Evolutionary conservation across 92 coral and sea anemone species (phyloP), one percentile per base, ranked within the genome.

Genomic region (Epizoanthus ramosus): DNA sequence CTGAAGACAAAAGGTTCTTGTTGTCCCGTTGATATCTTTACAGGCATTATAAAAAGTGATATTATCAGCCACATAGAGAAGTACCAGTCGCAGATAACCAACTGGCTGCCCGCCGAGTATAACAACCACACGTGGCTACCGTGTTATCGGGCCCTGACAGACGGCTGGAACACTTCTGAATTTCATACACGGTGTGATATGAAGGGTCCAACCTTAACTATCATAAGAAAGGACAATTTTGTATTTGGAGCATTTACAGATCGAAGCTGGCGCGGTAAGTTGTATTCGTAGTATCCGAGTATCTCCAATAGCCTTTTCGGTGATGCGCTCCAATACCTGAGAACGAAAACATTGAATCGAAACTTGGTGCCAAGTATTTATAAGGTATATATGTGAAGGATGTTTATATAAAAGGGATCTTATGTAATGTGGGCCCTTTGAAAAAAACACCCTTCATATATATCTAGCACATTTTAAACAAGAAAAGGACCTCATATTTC

Each of bases 161-260:
- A 76, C 70, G 82, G 82, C 24, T 76, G 82, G 82, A 76, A n/a
- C 22, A 61, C 54, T 37, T 22, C 57, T 33, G 57, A 60, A 0
- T 76, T 76, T 24, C 63, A 76, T 57, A 19, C 65, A 39, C 21
- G 57, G 16, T 76, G 82, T 18, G 47, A 57, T 23, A 76, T 59
- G 82, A 76, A 61, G 58, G 82, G 82, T 8, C 82, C 82, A 10
- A 76, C 82, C 2, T 4, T 76, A 3, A 61, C 65, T 39, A 60
- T 76, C 37, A 76, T 76, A 18, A 39, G 70, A 43, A 76, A 61
- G 70, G 70, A 76, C 54, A 76, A 18, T 28, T 76, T 59, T 47
- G 57, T 76, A 37, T 60, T 76, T 76, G 82, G 82, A 76, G 82
- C 71, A 16, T 76, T 76, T 21, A 76, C 82, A 76, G 82, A 76